Base-by-base conservation (phyloP, 2,113 vertebrate species). In the Mormyrus iriodes region DNA sequence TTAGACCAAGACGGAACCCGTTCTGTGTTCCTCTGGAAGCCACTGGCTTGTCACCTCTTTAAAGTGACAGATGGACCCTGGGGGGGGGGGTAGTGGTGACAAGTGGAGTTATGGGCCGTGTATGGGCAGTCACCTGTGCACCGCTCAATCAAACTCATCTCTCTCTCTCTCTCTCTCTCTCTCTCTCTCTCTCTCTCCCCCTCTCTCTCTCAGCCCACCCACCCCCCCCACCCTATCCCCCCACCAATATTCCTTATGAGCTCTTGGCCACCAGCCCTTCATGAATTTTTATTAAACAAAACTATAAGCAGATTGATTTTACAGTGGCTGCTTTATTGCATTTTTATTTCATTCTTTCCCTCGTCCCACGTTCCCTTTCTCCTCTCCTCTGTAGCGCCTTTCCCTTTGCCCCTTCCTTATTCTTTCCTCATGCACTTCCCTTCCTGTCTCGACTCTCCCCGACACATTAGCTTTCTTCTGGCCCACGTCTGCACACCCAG, bases 211-310 rank as follows among this genome's bases (percentile, higher is more conserved):
- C 90, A 86, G 49, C 88, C 73, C 24, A 27, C 86, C 87, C 69
- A 35, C 88, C 88, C n/a, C 85, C 69, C 88, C 85, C 85, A 92
- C 92, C 91, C 92, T 92, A 93, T 93, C 93, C 92, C 91, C 89
- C 93, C 95, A 93, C 94, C 94, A 95, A 95, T 97, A 96, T 97
- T 97, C 97, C 96, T 98, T 97, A 96, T 96, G 95, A 97, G 96
- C 95, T 96, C 95, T 96, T 95, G 95, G 95, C 96, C 96, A 91
- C 95, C 96, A 96, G 97, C 96, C 97, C 97, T 97, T 98, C 97
- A 98, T 98, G 97, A 98, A 98, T 98, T 99, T 98, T 98, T 99
- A 98, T 98, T 98, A 98, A 98, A 97, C 97, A 98, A 98, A 98
- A 98, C 96, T 98, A 96, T 97, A 98, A 97, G 97, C 96, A 97